Evolutionary conservation across 1,140 invertebrate genomes (phyloP).

Genomic region (Magallana ariakensis): DNA sequence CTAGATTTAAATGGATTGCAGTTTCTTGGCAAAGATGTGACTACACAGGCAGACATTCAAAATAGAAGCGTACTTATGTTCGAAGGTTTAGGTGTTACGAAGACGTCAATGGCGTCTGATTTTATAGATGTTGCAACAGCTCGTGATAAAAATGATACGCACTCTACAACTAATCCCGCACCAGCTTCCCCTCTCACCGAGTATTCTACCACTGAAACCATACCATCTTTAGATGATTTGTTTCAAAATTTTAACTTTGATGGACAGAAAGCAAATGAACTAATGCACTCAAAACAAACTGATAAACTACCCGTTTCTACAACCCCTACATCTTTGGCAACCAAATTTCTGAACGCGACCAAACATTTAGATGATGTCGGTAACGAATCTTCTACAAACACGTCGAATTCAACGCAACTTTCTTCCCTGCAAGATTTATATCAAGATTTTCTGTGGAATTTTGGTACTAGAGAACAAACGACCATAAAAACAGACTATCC

Average conservation of each 20-base stretch:
- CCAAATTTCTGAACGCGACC: no score
- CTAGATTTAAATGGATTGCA: neutral
- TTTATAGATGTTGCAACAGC: neutral
- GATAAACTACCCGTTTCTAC: no score
- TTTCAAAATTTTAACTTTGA: neutral
- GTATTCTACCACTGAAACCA: neutral
- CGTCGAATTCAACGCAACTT: no score
- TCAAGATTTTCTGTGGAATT: constrained; percentile 26
- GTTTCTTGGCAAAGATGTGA: neutral
- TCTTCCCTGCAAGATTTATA: neutral
- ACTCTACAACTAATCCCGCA: no score
- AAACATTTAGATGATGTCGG: no score
- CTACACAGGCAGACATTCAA: neutral
- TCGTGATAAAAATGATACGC: neutral
- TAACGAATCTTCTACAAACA: no score
- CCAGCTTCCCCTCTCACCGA: no score
- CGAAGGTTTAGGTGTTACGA: neutral
- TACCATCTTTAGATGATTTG: neutral
- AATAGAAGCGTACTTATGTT: neutral
- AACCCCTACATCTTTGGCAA: no score
- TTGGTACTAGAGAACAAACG: neutral
- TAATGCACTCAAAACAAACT: no score
- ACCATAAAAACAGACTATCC: neutral
- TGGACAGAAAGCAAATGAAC: neutral
- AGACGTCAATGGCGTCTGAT: neutral